These are phyloP conservation scores for Antennarius maculatus DNA, from an alignment of 2,797 vertebrate genomes.

Conservation along the genomic window DNA sequence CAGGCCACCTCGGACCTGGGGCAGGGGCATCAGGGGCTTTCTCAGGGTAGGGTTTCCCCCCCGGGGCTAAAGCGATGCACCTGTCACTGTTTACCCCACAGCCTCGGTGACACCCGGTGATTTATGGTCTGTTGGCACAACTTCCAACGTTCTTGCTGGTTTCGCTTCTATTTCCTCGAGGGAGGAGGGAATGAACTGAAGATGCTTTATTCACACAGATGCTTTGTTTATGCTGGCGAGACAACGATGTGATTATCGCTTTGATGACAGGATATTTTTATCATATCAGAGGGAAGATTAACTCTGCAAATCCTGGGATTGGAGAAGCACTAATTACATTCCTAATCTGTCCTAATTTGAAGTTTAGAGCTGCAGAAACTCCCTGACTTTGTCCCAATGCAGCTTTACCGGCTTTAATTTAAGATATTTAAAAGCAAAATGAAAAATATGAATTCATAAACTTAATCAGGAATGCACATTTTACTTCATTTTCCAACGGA, in stretches of 20 bases:
- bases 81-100: conserved; percentile 56
- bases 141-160: not conserved
- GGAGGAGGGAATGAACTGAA: not conserved
- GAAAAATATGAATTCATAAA: too few species aligned
- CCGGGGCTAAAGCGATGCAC: conserved; percentile 55
- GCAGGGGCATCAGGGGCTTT: conserved; percentile 44
- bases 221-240: not conserved
- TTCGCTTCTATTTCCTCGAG: not conserved
- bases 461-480: too few species aligned
- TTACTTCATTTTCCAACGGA: too few species aligned
- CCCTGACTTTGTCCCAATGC: too few species aligned
- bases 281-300: too few species aligned
- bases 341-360: too few species aligned
- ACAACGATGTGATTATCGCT: not conserved
- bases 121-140: conserved; percentile 25
- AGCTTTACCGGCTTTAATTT: too few species aligned
- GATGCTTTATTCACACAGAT: not conserved
- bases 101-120: conserved; percentile 15
- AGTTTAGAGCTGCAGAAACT: too few species aligned
- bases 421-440: too few species aligned
- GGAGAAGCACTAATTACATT: too few species aligned
- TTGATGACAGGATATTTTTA: not conserved
- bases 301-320: too few species aligned
- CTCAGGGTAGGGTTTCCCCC: conserved; percentile 67
- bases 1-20: too few species aligned